Percentiles rank a stretch among this genome's conserved stretches.
Conservation (phyloP, 2,797 vertebrate species). For the Pantherophis vulpinus region DNA sequence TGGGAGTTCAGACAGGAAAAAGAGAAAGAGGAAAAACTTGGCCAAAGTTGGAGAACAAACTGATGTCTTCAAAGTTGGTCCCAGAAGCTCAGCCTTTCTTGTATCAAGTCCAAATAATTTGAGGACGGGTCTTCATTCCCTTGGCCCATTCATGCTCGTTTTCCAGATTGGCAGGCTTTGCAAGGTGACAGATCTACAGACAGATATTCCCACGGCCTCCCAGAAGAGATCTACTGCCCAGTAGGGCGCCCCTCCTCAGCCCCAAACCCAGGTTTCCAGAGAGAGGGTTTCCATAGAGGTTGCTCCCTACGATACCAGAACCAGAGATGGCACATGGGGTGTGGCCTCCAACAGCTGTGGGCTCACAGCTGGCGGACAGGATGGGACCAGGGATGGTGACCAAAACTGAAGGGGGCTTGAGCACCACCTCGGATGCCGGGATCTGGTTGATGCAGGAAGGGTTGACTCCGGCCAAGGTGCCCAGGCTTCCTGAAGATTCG, state of each 20-base stretch:
- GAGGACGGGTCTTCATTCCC: background rate
- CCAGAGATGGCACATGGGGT: background rate
- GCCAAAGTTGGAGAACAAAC: background rate
- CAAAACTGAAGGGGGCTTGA: background rate
- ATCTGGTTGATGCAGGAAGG: background rate
- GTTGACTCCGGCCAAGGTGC: background rate
- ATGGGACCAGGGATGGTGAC: background rate
- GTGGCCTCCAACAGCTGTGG: background rate
- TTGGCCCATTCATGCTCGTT: background rate
- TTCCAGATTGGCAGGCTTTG: background rate
- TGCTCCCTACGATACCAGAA: background rate
- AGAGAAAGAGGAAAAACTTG: background rate
- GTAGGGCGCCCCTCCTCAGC: too few species aligned
- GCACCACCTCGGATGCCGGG: background rate
- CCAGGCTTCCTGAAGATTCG: background rate
- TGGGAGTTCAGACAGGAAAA: background rate
- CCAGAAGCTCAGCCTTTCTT: too few species aligned
- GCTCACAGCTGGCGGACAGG: background rate
- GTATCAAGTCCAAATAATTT: too few species aligned
- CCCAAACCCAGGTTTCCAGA: background rate
- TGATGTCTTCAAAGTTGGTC: background rate
- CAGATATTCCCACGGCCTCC: background rate
- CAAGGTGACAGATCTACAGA: background rate
- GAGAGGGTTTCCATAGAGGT: background rate
- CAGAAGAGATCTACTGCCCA: background rate